Percentiles rank a stretch among this genome's conserved stretches.
Evolutionary conservation across 2,888 invertebrate genomes (phyloP).

Genomic region (Xestia sexstrigata): DNA sequence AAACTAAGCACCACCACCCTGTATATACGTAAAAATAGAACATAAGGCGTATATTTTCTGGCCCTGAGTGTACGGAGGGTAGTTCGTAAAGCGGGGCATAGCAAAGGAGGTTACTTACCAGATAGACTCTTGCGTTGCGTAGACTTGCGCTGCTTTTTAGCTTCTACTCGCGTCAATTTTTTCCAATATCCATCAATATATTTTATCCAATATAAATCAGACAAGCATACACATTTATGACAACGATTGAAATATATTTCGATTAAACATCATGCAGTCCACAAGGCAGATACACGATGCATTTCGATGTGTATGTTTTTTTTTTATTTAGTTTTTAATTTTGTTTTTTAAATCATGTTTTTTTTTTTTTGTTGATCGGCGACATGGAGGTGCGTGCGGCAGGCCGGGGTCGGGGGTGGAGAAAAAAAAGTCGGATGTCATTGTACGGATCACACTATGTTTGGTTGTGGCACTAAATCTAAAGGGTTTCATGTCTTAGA

Average conservation of each 20-base stretch:
- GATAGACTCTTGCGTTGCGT: constrained; percentile 94
- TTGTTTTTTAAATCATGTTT: constrained; percentile 66
- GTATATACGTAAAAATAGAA: constrained; percentile 39
- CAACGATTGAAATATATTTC: constrained; percentile 82
- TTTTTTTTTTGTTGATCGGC: constrained; percentile 85
- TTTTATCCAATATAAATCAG: constrained; percentile 70
- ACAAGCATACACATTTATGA: constrained; percentile 88
- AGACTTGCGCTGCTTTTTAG: constrained; percentile 97
- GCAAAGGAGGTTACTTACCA: constrained; percentile 93
- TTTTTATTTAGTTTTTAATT: constrained; percentile 74
- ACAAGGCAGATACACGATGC: constrained; percentile 90
- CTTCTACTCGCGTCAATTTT: constrained; percentile 92
- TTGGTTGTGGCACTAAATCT: constrained; percentile 83
- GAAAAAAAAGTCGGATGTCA: constrained; percentile 90
- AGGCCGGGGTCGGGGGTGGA: constrained; percentile 87
- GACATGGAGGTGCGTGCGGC: constrained; percentile 88
- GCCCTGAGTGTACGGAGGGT: constrained; percentile 81
- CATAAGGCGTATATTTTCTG: constrained; percentile 68
- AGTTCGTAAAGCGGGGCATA: constrained; percentile 79
- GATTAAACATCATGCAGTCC: constrained; percentile 89
- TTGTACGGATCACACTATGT: constrained; percentile 89
- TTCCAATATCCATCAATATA: constrained; percentile 76
- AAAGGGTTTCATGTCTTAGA: constrained; percentile 73
- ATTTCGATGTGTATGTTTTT: constrained; percentile 85
- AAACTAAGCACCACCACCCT: constrained; percentile 70